Percentiles rank a stretch among this genome's conserved stretches.
phyloP scores from a whole-genome alignment of 2,113 vertebrate species.

The Psilopsiagon aymara region DNA sequence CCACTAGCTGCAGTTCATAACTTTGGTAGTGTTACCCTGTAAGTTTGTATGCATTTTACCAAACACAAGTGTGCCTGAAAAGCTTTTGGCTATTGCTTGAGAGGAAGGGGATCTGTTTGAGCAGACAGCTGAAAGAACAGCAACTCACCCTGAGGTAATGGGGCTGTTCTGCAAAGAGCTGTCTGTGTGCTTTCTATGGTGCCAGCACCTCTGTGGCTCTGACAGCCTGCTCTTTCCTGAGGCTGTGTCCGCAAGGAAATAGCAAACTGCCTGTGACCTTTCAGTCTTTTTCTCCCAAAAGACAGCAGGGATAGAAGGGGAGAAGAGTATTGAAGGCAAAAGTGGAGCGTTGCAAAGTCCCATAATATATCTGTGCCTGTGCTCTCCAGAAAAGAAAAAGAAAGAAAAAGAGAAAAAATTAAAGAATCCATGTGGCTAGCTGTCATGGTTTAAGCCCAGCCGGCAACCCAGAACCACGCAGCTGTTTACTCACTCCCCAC shows the following conservation, averaged over 20 bases:
- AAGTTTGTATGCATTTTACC: neutral
- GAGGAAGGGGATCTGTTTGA: neutral
- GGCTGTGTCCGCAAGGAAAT: neutral
- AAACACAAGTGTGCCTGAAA: neutral
- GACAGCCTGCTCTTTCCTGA: neutral
- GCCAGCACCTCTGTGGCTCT: neutral
- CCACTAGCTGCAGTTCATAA: neutral
- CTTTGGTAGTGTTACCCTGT: neutral
- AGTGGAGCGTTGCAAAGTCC: neutral
- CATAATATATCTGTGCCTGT: neutral
- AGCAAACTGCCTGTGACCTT: neutral
- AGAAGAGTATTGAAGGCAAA: neutral
- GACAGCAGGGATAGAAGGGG: neutral
- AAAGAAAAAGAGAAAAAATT: neutral
- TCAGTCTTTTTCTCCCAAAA: neutral
- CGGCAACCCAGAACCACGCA: too few relatives aligned
- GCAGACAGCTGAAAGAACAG: neutral
- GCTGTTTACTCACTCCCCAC: too few relatives aligned
- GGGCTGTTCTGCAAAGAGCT: neutral
- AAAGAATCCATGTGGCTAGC: neutral
- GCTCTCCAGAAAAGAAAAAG: neutral
- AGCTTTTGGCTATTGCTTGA: neutral
- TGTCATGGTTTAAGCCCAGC: too few relatives aligned
- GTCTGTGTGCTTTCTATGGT: neutral
- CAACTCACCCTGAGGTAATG: neutral